Conservation (phyloP, 2,797 vertebrate species). For the Anniella stebbinsi region DNA sequence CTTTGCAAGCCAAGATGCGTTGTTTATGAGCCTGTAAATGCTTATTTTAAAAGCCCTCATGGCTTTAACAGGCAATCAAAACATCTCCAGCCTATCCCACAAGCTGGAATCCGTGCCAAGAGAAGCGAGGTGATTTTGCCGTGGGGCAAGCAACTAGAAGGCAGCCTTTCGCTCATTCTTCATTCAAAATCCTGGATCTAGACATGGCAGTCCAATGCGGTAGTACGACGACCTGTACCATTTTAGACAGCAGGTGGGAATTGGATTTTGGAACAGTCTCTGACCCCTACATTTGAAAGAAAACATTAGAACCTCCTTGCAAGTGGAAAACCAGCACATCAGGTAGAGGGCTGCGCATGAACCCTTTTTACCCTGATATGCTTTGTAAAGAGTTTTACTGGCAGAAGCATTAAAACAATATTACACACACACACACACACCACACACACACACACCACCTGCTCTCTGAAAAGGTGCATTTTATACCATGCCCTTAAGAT, state of each 20-base stretch:
- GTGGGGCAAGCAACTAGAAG: neutral
- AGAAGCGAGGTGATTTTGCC: neutral
- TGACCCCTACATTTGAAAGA: neutral
- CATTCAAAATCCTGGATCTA: neutral
- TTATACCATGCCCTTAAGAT: neutral
- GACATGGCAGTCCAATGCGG: neutral
- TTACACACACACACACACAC: neutral
- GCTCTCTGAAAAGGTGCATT: neutral
- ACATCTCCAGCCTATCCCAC: neutral
- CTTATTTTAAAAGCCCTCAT: neutral
- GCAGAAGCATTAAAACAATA: neutral
- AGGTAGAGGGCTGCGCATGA: too few relatives aligned
- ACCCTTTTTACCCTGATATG: neutral
- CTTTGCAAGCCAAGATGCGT: neutral
- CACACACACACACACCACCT: neutral
- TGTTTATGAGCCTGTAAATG: conserved; percentile 16
- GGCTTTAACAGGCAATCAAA: conserved; percentile 12
- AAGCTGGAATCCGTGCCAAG: neutral
- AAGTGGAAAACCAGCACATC: neutral
- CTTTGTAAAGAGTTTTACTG: neutral
- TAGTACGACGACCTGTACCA: neutral
- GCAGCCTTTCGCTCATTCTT: neutral
- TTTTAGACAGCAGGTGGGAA: neutral
- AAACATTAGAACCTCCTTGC: neutral
- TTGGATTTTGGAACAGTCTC: neutral